These are phyloP conservation scores for Campaea margaritaria DNA, from an alignment of 2,888 invertebrate genomes.

Conservation along the genomic window DNA sequence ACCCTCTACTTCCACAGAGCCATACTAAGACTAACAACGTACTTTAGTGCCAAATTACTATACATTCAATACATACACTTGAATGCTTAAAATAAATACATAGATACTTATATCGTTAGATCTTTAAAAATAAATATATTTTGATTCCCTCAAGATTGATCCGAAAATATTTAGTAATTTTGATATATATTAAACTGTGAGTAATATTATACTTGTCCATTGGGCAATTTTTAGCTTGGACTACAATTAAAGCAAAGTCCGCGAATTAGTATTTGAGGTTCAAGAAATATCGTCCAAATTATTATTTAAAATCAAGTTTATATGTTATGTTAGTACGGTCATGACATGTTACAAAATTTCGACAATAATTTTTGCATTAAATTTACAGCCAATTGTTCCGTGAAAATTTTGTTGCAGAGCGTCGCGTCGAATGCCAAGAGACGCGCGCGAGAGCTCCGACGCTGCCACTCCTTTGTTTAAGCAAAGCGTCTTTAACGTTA, in stretches of 20 bases:
- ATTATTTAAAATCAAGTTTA: neutral
- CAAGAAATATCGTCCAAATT: neutral
- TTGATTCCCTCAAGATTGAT: slow-evolving; percentile 53
- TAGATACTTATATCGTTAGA: neutral
- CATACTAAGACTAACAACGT: neutral
- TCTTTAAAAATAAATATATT: slow-evolving; percentile 22
- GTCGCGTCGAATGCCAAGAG: slow-evolving; percentile 26
- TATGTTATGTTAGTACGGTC: neutral
- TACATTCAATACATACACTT: slow-evolving; percentile 7
- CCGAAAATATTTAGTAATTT: neutral
- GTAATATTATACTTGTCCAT: no score
- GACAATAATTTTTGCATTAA: slow-evolving; percentile 12
- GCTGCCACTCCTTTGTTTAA: slow-evolving; percentile 58
- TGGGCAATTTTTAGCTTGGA: no score
- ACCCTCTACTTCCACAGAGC: neutral
- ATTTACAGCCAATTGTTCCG: slow-evolving; percentile 32
- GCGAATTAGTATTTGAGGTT: neutral
- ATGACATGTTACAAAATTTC: slow-evolving; percentile 20
- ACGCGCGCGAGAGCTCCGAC: slow-evolving; percentile 41
- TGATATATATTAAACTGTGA: no score
- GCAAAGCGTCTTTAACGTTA: slow-evolving; percentile 68
- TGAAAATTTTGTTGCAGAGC: slow-evolving; percentile 34
- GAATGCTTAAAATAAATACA: neutral
- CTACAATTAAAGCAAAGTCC: neutral
- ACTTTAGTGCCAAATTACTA: slow-evolving; percentile 20